These are phyloP conservation scores for Myotis myotis DNA, from an alignment of 2,797 vertebrate species.

Conservation along the genomic window DNA sequence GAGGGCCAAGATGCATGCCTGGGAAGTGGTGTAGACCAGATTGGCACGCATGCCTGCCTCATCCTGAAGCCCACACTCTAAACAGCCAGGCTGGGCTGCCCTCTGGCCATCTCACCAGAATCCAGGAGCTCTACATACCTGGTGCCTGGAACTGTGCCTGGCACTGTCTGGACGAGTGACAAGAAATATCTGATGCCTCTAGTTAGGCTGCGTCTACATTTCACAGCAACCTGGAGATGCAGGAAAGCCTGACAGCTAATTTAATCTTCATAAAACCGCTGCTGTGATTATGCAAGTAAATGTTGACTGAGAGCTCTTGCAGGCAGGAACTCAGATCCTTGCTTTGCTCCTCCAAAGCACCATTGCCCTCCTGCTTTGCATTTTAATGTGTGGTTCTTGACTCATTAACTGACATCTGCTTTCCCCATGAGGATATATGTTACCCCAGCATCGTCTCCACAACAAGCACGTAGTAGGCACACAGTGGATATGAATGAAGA, in stretches of 20 bases:
- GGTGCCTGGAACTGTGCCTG: background rate
- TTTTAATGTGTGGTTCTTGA: background rate
- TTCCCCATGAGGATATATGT: fast-evolving
- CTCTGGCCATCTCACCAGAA: background rate
- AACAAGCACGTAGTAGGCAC: background rate
- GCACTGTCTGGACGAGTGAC: background rate
- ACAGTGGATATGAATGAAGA: background rate
- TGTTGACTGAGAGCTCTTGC: background rate
- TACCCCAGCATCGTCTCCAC: background rate
- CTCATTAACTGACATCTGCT: background rate
- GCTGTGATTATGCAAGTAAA: background rate
- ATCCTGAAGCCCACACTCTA: background rate
- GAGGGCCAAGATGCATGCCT: fast-evolving
- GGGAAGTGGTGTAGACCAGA: background rate
- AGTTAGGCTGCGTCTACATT: background rate
- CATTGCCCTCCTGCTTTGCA: background rate
- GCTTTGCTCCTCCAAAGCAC: background rate
- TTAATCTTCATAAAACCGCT: background rate
- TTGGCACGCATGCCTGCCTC: background rate
- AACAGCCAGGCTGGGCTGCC: background rate
- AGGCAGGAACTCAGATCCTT: background rate
- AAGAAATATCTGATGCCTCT: background rate
- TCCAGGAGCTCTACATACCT: background rate
- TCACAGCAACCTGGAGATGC: background rate
- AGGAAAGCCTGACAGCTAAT: background rate